phyloP scores from a whole-genome alignment of 2,797 vertebrate species.

The Rhabdomys pumilio region DNA sequence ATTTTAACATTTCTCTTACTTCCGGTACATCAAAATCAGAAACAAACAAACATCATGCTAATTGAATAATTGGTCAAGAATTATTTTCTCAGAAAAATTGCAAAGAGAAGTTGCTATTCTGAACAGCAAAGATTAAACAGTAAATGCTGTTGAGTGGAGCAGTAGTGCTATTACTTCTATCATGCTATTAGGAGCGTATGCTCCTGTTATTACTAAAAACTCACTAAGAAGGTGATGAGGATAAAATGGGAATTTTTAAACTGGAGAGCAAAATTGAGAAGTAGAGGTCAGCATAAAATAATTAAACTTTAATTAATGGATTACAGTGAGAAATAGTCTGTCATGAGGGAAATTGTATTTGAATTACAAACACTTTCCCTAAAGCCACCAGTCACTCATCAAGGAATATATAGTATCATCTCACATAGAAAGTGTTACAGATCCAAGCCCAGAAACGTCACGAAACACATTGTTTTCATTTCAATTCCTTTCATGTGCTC shows the following conservation, averaged over 20 bases:
- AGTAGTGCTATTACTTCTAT: conserved; percentile 34
- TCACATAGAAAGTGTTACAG: neutral
- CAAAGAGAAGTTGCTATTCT: conserved; percentile 31
- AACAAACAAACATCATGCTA: conserved; percentile 69
- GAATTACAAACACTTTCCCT: neutral
- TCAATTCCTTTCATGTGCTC: neutral
- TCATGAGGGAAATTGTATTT: neutral
- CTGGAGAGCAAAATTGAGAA: neutral
- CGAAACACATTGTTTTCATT: neutral
- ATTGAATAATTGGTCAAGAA: conserved; percentile 58
- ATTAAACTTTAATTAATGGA: neutral
- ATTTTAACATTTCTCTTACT: conserved; percentile 74
- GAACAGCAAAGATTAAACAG: conserved; percentile 49
- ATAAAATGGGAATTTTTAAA: conserved; percentile 31
- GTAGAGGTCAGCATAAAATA: conserved; percentile 36
- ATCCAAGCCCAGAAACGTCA: neutral
- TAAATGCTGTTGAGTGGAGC: conserved; percentile 44
- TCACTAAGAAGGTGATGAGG: neutral
- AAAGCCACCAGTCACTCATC: neutral
- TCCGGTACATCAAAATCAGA: conserved; percentile 70
- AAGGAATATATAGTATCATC: neutral
- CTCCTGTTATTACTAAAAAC: conserved; percentile 47
- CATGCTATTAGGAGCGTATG: conserved; percentile 27
- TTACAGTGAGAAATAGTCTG: neutral
- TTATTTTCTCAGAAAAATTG: conserved; percentile 71